Conservation (phyloP, 2,797 vertebrate genomes). For the Prionace glauca region DNA sequence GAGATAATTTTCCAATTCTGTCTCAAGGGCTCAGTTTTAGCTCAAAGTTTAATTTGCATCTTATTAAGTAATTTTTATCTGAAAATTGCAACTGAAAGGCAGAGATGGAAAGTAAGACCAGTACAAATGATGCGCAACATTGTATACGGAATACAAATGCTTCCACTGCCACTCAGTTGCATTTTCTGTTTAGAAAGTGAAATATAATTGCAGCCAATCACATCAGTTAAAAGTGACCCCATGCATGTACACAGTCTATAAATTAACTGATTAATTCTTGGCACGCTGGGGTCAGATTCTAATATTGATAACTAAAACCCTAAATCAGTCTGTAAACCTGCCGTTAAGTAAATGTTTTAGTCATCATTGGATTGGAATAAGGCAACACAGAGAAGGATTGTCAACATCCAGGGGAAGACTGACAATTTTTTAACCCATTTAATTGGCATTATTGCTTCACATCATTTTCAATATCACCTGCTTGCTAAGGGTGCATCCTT, state of each 20-base stretch:
- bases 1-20: conserved; percentile 29
- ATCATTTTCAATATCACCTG: neutral
- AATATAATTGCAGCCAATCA: conserved; percentile 26
- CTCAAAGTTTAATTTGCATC: conserved; percentile 38
- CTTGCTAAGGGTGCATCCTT: too few species aligned
- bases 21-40: conserved; percentile 34
- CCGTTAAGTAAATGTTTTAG: conserved; percentile 7
- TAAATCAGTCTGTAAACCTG: neutral
- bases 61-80: conserved; percentile 39
- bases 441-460: neutral
- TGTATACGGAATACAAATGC: neutral
- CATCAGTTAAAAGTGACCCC: neutral
- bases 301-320: conserved; percentile 3
- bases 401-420: neutral
- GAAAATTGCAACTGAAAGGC: conserved; percentile 33
- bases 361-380: neutral
- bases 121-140: neutral
- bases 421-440: neutral
- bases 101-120: conserved; percentile 23
- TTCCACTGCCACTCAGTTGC: neutral
- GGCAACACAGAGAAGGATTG: neutral
- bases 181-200: conserved; percentile 6
- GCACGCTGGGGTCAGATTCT: neutral
- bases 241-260: neutral
- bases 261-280: conserved; percentile 27